phyloP scores from a whole-genome alignment of 1,140 invertebrate genomes.

The Ctenoplectra terminalis region DNA sequence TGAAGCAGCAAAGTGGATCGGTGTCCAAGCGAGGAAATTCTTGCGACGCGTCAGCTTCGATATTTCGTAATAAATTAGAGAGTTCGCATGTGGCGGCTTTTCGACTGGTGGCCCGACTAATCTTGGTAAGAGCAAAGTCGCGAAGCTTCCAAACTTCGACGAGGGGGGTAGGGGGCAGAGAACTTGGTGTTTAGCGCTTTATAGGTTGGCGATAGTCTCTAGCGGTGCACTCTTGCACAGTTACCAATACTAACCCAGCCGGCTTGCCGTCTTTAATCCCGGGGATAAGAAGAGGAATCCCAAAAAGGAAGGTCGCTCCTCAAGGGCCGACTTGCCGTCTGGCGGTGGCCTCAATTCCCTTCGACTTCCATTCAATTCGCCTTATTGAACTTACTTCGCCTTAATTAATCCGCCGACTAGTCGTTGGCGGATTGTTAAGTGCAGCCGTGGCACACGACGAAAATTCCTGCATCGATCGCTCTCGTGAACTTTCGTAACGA shows the following conservation, averaged over 20 bases:
- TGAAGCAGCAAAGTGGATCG: not conserved
- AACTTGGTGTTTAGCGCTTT: constrained; percentile 67
- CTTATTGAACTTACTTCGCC: constrained; percentile 2
- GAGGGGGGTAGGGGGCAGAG: not conserved
- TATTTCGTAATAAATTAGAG: constrained; percentile 41
- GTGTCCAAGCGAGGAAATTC: not conserved
- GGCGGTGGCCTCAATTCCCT: not conserved
- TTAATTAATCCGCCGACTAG: constrained; percentile 26
- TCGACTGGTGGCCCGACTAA: constrained; percentile 46
- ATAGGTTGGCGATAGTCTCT: constrained; percentile 53
- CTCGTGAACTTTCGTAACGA: too few species aligned
- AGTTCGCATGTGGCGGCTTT: not conserved
- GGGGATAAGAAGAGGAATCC: not conserved
- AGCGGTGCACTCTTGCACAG: not conserved
- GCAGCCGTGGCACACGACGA: not conserved
- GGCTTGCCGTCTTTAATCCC: constrained; percentile 27
- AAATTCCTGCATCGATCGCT: not conserved
- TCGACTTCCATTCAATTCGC: not conserved
- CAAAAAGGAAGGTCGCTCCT: not conserved
- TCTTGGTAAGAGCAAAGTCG: constrained; percentile 71
- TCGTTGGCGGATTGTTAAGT: not conserved
- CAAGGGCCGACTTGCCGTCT: too few species aligned
- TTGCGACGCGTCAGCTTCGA: constrained; percentile 1
- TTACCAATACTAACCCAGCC: not conserved
- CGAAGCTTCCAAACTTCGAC: constrained; percentile 57